Base-by-base conservation (phyloP, 1,140 invertebrate genomes). In the Neelides sp. region DNA sequence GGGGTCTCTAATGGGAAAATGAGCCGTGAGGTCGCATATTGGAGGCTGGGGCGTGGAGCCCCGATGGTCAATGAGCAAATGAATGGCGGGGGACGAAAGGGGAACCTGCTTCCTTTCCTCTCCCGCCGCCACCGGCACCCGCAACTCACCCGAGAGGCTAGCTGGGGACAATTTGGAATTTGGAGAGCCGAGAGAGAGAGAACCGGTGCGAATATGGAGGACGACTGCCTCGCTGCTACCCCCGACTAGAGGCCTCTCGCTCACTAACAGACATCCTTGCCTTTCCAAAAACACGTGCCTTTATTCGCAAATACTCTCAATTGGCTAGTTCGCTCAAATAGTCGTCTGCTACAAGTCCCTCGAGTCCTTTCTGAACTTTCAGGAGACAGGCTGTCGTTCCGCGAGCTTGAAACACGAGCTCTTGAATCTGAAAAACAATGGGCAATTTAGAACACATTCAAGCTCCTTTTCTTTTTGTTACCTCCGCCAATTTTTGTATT, bases 101-200 rank as follows among this genome's bases (percentile, higher is more conserved):
- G 28, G 8, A 50, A 5, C 35, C 2, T 24, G 12, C n/a, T n/a
- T n/a, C n/a, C n/a, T n/a, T n/a, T n/a, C n/a, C n/a, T n/a, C n/a
- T n/a, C n/a, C n/a, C n/a, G n/a, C n/a, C n/a, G n/a, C n/a, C n/a
- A n/a, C n/a, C n/a, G n/a, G n/a, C n/a, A n/a, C n/a, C n/a, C n/a
- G n/a, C n/a, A n/a, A 50, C 50, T 48, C 53, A 52, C 50, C 50
- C 48, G 54, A 54, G 53, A 54, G 35, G 37, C 48, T 50, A 52
- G 48, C 50, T 48, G 50, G 50, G 55, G 52, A 54, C 49, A 58
- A 58, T 58, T 58, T 58, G 50, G 55, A 58, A 58, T 58, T 58
- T 58, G 53, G 55, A 54, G 54, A 35, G 54, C 47, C 51, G 43
- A 39, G 48, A 54, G 32, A 54, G 49, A 54, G 48, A 32, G 55